Base-by-base conservation (phyloP, 2,113 vertebrate species). In the Nansenia antarctica region DNA sequence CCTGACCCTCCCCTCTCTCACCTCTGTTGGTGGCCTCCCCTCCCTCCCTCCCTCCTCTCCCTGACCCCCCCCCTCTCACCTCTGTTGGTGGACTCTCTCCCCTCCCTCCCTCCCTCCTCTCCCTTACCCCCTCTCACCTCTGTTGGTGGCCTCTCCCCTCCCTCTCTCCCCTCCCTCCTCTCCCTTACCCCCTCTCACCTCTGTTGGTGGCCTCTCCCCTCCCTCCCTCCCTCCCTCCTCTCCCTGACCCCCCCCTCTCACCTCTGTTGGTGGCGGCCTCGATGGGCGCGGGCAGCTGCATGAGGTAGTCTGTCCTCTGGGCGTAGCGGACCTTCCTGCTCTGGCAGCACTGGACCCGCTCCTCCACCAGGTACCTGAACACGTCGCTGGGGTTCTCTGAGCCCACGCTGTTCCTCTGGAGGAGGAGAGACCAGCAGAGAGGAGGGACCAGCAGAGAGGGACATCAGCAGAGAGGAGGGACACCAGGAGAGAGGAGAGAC, bases 331-430 rank as follows among this genome's bases (percentile, higher is more conserved):
- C 98, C 74, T 95, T 96, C 11, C 95, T 88, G 34, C 93, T 91
- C 91, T 99, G 98, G 85, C 98, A 99, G 86, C 98, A 99, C 82
- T 98, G 96, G 1, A 93, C 86, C 9, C 97, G 93, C 71, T 99
- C 98, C 86, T 99, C 98, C 82, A 99, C 95, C 85, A 98, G 86
- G 91, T 98, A 99, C 22, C 97, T 93, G 79, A 99, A 99, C 49
- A 94, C 95, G 0, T 98, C 97, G 0, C 95, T 98, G 20, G 97
- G 96, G 70, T 98, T 97, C 87, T 98, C 98, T 0, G 94, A 93
- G 45, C 96, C 95, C 7, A 91, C 91, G 0, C 92, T 95, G 82
- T 98, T 98, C 79, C 98, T 96, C 98, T 99, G 87, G 11, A 54
- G 85, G 77, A 32, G 63, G 5, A 47, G 24, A 9, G 54, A 32